Conservation (phyloP, 2,797 vertebrate species). For the Phyllotis vaccarum region DNA sequence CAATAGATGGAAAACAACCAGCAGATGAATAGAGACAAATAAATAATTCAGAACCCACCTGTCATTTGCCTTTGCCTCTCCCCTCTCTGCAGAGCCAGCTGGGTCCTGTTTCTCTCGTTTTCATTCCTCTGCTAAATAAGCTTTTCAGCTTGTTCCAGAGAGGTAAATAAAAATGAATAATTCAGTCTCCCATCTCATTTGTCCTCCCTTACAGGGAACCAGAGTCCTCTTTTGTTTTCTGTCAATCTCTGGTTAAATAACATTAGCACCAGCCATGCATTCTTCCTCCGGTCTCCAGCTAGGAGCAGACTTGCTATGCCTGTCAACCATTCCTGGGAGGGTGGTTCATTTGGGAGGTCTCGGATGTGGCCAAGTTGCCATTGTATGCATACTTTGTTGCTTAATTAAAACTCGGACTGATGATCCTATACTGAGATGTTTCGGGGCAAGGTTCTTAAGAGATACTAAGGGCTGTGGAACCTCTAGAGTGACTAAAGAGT, state of each 20-base stretch:
- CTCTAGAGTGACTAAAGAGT: not conserved
- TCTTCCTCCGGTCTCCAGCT: not conserved
- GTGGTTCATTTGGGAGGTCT: not conserved
- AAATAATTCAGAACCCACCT: slow-evolving; percentile 51
- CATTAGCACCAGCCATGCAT: not conserved
- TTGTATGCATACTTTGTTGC: not conserved
- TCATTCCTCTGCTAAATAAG: slow-evolving; percentile 48
- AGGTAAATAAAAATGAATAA: slow-evolving; percentile 53
- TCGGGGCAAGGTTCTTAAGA: not conserved
- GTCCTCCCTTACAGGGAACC: not conserved
- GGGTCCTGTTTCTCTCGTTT: not conserved
- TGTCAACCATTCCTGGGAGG: not conserved
- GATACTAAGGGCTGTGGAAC: not conserved
- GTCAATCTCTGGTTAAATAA: slow-evolving; percentile 8
- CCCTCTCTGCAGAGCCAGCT: not conserved
- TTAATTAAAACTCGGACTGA: not conserved
- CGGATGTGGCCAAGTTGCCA: not conserved
- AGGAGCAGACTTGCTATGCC: not conserved
- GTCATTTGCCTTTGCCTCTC: slow-evolving; percentile 39
- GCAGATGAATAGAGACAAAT: slow-evolving; percentile 49
- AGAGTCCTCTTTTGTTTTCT: not conserved
- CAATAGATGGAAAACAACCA: slow-evolving; percentile 52
- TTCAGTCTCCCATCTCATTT: slow-evolving; percentile 13
- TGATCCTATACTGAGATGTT: not conserved
- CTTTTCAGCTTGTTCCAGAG: not conserved